Conservation (phyloP, 1,140 invertebrate species). For the Oryctes rhinoceros region DNA sequence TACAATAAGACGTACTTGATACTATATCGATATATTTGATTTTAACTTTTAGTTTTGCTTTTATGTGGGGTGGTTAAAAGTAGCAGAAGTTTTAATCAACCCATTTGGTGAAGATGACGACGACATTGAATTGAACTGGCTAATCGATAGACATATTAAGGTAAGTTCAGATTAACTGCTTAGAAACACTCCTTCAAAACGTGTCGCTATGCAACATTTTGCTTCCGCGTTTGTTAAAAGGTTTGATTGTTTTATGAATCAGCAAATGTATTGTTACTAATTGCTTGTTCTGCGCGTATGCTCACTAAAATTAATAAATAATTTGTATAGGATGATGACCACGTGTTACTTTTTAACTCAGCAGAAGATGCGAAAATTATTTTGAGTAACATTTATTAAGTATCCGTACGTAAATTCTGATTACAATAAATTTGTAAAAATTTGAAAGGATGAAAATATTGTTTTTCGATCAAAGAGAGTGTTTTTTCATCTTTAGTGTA, state of each 20-base stretch:
- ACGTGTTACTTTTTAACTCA: neutral
- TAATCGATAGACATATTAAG: constrained; percentile 89
- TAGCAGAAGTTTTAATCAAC: constrained; percentile 90
- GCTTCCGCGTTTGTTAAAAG: constrained; percentile 15
- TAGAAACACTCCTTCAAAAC: neutral
- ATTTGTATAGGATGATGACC: neutral
- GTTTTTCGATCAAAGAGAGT: no score
- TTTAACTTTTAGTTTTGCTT: constrained; percentile 85
- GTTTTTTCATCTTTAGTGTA: no score
- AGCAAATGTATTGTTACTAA: neutral
- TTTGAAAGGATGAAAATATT: no score
- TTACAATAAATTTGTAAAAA: no score
- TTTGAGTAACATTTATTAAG: neutral
- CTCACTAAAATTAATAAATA: neutral
- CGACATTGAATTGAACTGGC: constrained; percentile 91
- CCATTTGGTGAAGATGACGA: constrained; percentile 96
- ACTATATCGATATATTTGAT: no score
- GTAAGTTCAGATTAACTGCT: constrained; percentile 62
- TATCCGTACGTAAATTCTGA: no score
- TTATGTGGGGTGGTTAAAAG: constrained; percentile 97
- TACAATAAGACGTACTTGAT: no score
- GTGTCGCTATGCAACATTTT: neutral
- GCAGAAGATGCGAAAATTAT: neutral
- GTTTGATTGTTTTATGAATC: constrained; percentile 18
- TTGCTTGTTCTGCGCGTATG: neutral